A percentile compares a stretch with the other conserved stretches of the same genome.
Conservation (phyloP, 2,797 vertebrate genomes). For the Dromococcyx pavoninus region DNA sequence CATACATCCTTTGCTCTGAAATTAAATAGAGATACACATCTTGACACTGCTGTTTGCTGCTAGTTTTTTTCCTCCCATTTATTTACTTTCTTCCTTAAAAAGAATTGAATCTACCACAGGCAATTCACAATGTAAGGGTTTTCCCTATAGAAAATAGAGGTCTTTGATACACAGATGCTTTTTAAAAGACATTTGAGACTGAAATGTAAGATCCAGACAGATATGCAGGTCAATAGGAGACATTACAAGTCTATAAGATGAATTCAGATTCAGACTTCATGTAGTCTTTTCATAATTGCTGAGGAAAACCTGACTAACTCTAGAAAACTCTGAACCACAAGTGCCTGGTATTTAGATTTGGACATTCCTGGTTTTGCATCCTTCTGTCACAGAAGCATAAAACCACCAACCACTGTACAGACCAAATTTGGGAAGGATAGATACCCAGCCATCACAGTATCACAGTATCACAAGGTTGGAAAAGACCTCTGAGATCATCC, state of each 20-base stretch:
- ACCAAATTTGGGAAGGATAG: neutral
- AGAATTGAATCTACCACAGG: neutral
- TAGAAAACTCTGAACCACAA: neutral
- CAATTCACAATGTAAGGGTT: neutral
- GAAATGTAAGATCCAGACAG: neutral
- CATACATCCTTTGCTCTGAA: neutral
- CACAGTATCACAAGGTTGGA: too few species aligned
- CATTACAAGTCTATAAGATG: neutral
- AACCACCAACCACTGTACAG: neutral
- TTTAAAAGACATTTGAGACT: neutral
- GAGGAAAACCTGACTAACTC: neutral
- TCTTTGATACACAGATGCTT: neutral
- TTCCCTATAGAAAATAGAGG: neutral
- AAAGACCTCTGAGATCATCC: too few species aligned
- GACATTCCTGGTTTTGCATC: neutral
- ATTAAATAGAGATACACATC: neutral
- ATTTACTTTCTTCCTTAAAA: neutral
- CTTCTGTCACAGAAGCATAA: neutral
- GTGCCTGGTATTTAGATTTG: neutral
- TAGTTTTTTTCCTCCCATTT: neutral
- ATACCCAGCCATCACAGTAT: too few species aligned
- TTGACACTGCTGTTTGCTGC: neutral
- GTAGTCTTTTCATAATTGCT: neutral
- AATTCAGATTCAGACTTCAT: neutral
- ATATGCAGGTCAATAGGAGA: neutral